Evolutionary conservation across 2,888 invertebrate species (phyloP).

Genomic region (Tachina lurida): DNA sequence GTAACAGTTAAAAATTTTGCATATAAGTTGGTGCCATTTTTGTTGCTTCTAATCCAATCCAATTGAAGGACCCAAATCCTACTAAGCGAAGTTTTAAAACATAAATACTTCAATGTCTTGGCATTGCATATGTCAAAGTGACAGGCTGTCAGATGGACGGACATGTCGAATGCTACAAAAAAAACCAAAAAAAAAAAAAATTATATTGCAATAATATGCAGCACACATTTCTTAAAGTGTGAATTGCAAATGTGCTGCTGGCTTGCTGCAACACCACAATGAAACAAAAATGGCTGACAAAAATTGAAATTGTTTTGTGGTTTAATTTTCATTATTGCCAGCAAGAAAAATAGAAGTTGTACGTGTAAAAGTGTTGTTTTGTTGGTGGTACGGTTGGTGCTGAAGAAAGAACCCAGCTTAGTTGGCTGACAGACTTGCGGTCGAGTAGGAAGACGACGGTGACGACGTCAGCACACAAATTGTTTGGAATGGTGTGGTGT

Average conservation of each 20-base stretch:
- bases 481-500: constrained; percentile 25
- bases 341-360: constrained; percentile 6
- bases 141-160: constrained; percentile 56
- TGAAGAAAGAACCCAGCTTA: constrained; percentile 32
- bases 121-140: constrained; percentile 67
- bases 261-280: constrained; percentile 19
- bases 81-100: constrained; percentile 23
- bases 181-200: background rate
- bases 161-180: constrained; percentile 9
- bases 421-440: constrained; percentile 63
- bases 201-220: constrained; percentile 14
- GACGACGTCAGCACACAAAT: constrained; percentile 28
- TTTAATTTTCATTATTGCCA: constrained; percentile 66
- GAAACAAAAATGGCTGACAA: constrained; percentile 71
- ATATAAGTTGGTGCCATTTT: constrained; percentile 1
- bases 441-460: constrained; percentile 37
- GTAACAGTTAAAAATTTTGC: constrained; percentile 5
- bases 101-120: constrained; percentile 70
- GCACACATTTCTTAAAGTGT: constrained; percentile 64
- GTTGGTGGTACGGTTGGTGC: constrained; percentile 1
- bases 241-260: constrained; percentile 66
- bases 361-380: constrained; percentile 21
- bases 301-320: constrained; percentile 68
- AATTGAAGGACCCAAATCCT: constrained; percentile 8
- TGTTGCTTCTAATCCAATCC: constrained; percentile 40